phyloP scores from a whole-genome alignment of 2,113 vertebrate species.

The Pelodiscus sinensis region DNA sequence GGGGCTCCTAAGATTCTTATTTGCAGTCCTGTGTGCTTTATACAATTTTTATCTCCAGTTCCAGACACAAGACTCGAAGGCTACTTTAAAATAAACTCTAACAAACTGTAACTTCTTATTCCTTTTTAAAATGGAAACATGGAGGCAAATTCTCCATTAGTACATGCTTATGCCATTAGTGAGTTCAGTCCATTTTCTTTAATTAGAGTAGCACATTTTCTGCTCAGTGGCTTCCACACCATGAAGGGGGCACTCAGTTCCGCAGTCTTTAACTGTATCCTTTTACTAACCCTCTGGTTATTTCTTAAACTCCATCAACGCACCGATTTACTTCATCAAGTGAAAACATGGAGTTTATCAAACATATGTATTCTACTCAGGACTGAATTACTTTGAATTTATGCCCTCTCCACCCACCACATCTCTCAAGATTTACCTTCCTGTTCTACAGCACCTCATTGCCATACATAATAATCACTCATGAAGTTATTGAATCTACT shows the following conservation, averaged over 20 bases:
- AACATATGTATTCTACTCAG: background rate
- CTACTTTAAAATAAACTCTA: conserved; percentile 24
- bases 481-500: background rate
- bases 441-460: background rate
- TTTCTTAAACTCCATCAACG: conserved; percentile 18
- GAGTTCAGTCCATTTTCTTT: background rate
- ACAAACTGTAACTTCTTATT: background rate
- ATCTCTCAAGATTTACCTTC: background rate
- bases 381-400: background rate
- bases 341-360: background rate
- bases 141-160: background rate
- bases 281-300: conserved; percentile 2
- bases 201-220: background rate
- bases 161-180: background rate
- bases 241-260: background rate
- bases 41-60: background rate
- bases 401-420: background rate
- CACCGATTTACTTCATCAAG: background rate
- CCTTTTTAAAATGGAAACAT: conserved; percentile 8
- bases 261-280: background rate
- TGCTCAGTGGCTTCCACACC: background rate
- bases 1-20: background rate
- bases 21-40: background rate
- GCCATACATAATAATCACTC: background rate
- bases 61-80: background rate